phyloP scores from a whole-genome alignment of 2,113 vertebrate genomes.

The mouse (Mus musculus) region GRCm39 chr2:170183501-170184000 shows the following conservation, averaged over 20 bases:
- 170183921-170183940: background rate
- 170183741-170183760: background rate
- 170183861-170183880: background rate
- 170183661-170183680: background rate
- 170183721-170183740: background rate
- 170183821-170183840: background rate
- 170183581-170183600: background rate
- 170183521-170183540: background rate
- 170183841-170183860: background rate
- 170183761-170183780: background rate
- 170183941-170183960: no score
- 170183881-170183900: background rate
- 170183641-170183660: background rate
- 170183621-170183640: background rate
- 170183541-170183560: background rate
- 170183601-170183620: background rate
- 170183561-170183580: no score
- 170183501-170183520: no score
- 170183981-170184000: background rate
- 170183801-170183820: rapidly evolving
- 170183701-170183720: background rate
- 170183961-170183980: background rate
- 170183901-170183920: background rate
- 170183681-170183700: background rate
- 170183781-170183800: rapidly evolving